Evolutionary conservation across 1,140 invertebrate genomes (phyloP).

Genomic region (Helicoverpa zea): DNA sequence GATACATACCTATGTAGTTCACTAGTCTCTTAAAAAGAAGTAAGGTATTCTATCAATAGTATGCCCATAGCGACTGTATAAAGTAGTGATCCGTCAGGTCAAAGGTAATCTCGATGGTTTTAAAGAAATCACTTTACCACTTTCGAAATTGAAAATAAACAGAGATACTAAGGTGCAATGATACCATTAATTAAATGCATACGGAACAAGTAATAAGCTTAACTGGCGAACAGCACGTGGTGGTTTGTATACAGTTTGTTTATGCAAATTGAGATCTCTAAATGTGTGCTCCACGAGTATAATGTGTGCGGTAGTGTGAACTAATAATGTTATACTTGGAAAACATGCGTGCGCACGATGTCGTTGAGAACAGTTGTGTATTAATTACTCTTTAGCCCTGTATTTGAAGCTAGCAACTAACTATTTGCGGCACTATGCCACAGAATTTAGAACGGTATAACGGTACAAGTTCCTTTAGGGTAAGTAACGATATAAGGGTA

Average conservation of each 20-base stretch:
- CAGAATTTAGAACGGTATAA: too few relatives aligned
- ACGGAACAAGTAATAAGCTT: constrained; percentile 25
- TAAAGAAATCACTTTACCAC: constrained; percentile 19
- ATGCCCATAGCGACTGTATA: background rate
- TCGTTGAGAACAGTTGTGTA: background rate
- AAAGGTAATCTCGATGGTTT: background rate
- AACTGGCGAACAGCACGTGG: constrained; percentile 16
- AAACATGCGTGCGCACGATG: constrained; percentile 18
- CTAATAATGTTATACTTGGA: constrained; percentile 23
- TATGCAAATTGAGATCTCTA: constrained; percentile 36
- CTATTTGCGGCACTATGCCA: background rate
- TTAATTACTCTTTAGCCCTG: constrained; percentile 15
- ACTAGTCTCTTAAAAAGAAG: background rate
- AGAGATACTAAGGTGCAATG: background rate
- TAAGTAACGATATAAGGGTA: too few relatives aligned
- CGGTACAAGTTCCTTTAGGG: too few relatives aligned
- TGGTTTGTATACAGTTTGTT: constrained; percentile 1
- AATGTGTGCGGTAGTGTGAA: constrained; percentile 10
- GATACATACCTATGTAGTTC: background rate
- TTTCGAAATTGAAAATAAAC: constrained; percentile 35
- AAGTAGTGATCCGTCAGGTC: background rate
- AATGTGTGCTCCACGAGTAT: constrained; percentile 20
- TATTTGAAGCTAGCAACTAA: background rate
- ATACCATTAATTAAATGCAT: constrained; percentile 25
- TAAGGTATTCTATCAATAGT: background rate